Base-by-base conservation (phyloP, 2,113 vertebrate genomes). In the Azemiops feae region DNA sequence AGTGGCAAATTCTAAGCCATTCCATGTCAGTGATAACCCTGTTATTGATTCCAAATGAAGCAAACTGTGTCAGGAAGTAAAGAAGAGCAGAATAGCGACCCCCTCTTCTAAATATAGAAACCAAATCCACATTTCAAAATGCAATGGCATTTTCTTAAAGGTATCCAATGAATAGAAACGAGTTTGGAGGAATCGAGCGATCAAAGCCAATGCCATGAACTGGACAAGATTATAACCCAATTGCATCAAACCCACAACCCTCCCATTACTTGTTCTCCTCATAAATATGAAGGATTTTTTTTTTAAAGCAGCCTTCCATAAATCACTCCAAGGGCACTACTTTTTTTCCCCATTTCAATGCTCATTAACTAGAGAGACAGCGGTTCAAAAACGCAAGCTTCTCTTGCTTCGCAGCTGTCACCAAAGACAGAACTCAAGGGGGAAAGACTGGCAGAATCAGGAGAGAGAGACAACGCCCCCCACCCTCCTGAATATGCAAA, bases 401-500 rank as follows among this genome's bases (percentile, higher is more conserved):
- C 93, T 95, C 87, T 92, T 95, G 88, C 64, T 53, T 95, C 90
- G 92, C 94, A 95, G 55, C 60, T 94, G 57, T 85, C 93, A 92
- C n/a, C 89, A 92, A 96, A 93, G 52, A 16, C 52, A 86, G 91
- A 60, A 0, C 23, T 64, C 60, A 2, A 86, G 85, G 89, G 64
- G 27, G 91, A 94, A 81, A 88, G 91, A 92, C 45, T 57, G 53
- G 10, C 54, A 87, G 89, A 58, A 53, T 58, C 23, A 0, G 0
- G 58, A n/a, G 47, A 69, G 94, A 95, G 87, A 87, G 55, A 52
- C 74, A 87, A 92, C 39, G 95, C 1, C 47, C 94, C 95, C 92
- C 92, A 64, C 20, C 87, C 94, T 93, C 91, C 87, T 93, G 90
- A 93, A 39, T 95, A 95, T 94, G 94, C 94, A 96, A 95, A 85